Evolutionary conservation across 2,113 vertebrate genomes (phyloP).

Genomic region (Columba janthina): DNA sequence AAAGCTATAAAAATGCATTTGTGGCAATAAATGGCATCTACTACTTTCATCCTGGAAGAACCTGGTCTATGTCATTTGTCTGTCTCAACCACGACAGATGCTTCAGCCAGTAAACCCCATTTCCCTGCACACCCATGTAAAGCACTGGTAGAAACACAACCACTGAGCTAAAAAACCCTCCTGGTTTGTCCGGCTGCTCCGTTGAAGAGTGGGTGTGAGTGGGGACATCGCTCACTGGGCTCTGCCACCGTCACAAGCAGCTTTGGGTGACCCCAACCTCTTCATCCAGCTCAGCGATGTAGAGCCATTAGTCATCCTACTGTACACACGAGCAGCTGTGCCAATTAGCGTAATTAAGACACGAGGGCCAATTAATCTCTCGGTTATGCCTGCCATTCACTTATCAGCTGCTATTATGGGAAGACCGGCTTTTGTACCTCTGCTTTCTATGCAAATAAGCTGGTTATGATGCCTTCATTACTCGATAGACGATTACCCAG

Average conservation of each 20-base stretch:
- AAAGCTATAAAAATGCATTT: no score
- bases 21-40: no score
- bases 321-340: neutral
- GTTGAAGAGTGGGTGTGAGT: fast-evolving
- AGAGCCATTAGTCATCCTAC: neutral
- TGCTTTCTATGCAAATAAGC: conserved; percentile 13
- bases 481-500: neutral
- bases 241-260: neutral
- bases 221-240: fast-evolving
- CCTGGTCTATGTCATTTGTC: no score
- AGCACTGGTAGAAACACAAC: no score
- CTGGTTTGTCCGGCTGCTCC: fast-evolving
- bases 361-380: conserved; percentile 27
- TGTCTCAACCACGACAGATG: neutral
- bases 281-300: neutral
- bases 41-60: no score
- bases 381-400: conserved; percentile 34
- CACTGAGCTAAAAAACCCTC: fast-evolving
- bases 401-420: conserved; percentile 39
- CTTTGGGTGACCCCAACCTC: neutral
- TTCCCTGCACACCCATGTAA: fast-evolving
- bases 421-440: conserved; percentile 16
- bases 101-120: neutral
- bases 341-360: conserved; percentile 19
- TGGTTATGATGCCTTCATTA: neutral